Evolutionary conservation across 2,113 vertebrate genomes (phyloP).

Genomic region (Pterocles orientalis): DNA sequence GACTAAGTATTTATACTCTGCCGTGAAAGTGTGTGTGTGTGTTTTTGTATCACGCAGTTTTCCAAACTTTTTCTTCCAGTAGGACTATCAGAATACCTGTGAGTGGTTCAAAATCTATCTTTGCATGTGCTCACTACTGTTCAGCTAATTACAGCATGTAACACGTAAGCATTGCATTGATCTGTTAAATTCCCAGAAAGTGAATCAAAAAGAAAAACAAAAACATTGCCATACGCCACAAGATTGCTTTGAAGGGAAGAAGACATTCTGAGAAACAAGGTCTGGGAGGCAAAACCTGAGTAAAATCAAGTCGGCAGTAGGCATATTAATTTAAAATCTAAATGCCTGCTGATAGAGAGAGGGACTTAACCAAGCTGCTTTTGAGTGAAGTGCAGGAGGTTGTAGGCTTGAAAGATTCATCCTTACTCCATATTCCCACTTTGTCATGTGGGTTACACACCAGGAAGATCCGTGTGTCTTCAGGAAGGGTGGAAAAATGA

Average conservation of each 20-base stretch:
- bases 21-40: background rate
- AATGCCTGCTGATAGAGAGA: background rate
- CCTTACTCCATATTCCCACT: background rate
- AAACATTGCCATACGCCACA: background rate
- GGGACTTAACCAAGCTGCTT: background rate
- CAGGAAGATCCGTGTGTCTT: background rate
- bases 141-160: background rate
- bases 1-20: background rate
- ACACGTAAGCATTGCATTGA: rapidly evolving
- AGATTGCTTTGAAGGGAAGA: background rate
- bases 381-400: background rate
- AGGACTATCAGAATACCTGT: background rate
- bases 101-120: background rate
- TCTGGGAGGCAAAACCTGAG: background rate
- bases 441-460: background rate
- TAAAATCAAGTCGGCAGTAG: background rate
- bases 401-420: background rate
- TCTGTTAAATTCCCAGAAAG: background rate
- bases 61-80: background rate
- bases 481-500: background rate
- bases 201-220: background rate
- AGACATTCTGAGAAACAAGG: background rate
- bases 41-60: background rate
- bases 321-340: background rate
- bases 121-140: background rate